Conservation (phyloP, 1,140 invertebrate genomes). For the Nasonia vitripennis region DNA sequence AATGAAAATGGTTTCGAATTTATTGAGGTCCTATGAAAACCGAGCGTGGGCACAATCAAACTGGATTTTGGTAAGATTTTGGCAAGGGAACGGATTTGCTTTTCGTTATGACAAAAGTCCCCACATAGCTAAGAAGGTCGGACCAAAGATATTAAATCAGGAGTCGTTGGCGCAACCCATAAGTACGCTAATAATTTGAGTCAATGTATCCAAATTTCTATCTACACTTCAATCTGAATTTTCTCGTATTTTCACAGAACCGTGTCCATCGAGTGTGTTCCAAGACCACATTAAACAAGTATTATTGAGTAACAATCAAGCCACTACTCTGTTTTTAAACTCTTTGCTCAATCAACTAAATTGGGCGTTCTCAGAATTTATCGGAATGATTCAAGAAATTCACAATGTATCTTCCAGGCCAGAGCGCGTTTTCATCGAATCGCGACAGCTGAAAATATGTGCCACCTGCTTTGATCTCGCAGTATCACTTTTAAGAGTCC, state of each 20-base stretch:
- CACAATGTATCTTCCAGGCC: conserved; percentile 76
- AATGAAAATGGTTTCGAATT: conserved; percentile 79
- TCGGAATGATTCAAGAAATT: conserved; percentile 90
- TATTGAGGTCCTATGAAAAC: conserved; percentile 88
- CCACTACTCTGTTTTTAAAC: conserved; percentile 82
- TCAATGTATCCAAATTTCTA: too few relatives aligned
- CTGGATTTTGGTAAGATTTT: conserved; percentile 89
- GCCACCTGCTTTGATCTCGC: conserved; percentile 88
- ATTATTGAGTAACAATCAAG: conserved; percentile 69
- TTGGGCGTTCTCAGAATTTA: conserved; percentile 93
- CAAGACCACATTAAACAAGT: conserved; percentile 77
- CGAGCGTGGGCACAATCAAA: conserved; percentile 91
- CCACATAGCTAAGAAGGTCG: conserved; percentile 75
- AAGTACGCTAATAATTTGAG: conserved; percentile 65
- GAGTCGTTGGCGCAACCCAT: conserved; percentile 73
- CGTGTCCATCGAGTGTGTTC: conserved; percentile 78
- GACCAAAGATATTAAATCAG: conserved; percentile 71
- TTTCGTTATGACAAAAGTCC: conserved; percentile 84
- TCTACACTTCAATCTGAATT: too few relatives aligned
- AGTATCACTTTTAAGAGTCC: conserved; percentile 82
- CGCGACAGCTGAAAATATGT: conserved; percentile 88
- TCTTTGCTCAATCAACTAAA: conserved; percentile 89
- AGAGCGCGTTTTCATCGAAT: conserved; percentile 82
- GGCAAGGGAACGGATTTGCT: conserved; percentile 89
- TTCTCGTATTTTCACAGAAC: conserved; percentile 71